Conservation (phyloP, 1,140 invertebrate genomes). For the Trachelipus rathkii region DNA sequence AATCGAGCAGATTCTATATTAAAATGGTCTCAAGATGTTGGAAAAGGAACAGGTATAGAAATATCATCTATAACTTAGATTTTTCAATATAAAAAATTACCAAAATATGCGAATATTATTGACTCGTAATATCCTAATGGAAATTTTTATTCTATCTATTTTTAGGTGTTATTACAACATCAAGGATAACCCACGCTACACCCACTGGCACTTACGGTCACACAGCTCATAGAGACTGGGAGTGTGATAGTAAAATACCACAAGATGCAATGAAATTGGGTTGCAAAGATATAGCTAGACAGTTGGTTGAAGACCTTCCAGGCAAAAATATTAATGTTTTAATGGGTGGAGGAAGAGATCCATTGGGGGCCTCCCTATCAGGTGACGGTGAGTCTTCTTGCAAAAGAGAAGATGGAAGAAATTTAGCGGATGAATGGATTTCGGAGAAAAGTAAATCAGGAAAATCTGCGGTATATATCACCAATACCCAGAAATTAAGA, state of each 20-base stretch:
- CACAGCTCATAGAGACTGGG: constrained; percentile 66
- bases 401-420: constrained; percentile 59
- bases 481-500: no score
- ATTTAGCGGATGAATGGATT: constrained; percentile 58
- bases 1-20: constrained; percentile 40
- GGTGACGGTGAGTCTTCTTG: constrained; percentile 10
- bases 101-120: no score
- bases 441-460: constrained; percentile 58
- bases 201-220: constrained; percentile 80
- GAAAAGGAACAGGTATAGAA: constrained; percentile 42
- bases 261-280: constrained; percentile 34
- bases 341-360: constrained; percentile 23
- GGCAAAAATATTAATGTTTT: constrained; percentile 68
- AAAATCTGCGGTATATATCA: constrained; percentile 25
- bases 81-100: no score
- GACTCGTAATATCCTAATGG: no score
- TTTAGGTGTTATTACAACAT: constrained; percentile 84
- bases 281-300: constrained; percentile 72
- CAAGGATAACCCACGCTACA: constrained; percentile 85
- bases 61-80: no score
- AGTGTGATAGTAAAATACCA: constrained; percentile 57
- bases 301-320: constrained; percentile 68
- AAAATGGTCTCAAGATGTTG: constrained; percentile 39
- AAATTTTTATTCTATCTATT: no score
- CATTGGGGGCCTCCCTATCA: constrained; percentile 7